Conservation (phyloP, 2,888 invertebrate genomes). For the Bruchidius siliquastri region DNA sequence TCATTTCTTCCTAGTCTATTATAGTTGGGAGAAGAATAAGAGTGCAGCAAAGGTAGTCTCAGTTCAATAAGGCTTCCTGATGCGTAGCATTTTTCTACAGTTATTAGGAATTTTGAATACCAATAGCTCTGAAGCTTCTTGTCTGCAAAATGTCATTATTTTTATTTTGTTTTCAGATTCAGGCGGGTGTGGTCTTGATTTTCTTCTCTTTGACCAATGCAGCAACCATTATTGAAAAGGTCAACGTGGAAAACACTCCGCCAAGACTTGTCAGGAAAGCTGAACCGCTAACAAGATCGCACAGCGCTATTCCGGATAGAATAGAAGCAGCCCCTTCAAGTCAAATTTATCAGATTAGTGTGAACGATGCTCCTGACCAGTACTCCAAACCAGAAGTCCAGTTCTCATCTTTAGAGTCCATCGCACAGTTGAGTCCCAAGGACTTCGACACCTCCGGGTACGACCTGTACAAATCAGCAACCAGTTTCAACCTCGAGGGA, state of each 20-base stretch:
- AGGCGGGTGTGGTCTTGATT: not conserved
- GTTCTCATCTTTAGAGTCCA: slow-evolving; percentile 3
- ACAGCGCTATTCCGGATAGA: not conserved
- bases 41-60: too few relatives aligned
- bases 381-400: not conserved
- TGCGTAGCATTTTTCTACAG: too few relatives aligned
- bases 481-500: slow-evolving; percentile 27
- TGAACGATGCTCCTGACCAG: not conserved
- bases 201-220: not conserved
- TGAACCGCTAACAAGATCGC: not conserved
- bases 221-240: not conserved
- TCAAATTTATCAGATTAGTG: not conserved
- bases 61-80: too few relatives aligned
- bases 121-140: too few relatives aligned
- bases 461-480: slow-evolving; percentile 28
- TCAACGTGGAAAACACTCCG: not conserved
- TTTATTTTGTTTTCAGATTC: not conserved
- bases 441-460: slow-evolving; percentile 23
- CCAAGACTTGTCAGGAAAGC: not conserved
- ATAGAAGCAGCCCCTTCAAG: not conserved
- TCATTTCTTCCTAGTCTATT: too few relatives aligned
- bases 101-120: too few relatives aligned
- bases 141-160: too few relatives aligned
- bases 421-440: slow-evolving; percentile 9
- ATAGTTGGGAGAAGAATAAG: too few relatives aligned